phyloP scores from a whole-genome alignment of 2,113 vertebrate genomes.

The Chelonoidis abingdonii region DNA sequence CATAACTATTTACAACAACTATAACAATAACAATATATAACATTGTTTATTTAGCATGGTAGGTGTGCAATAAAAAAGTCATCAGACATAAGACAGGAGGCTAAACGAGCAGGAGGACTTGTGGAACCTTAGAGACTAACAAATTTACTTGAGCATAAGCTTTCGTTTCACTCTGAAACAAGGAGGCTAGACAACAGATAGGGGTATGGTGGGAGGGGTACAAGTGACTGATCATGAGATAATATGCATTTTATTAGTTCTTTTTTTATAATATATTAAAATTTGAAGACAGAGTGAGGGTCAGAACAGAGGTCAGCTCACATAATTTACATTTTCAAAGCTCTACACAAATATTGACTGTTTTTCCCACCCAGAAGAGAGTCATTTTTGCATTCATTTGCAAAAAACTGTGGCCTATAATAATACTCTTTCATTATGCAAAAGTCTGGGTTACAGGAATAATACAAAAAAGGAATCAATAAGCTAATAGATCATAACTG shows the following conservation, averaged over 20 bases:
- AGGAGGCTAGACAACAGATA: slow-evolving; percentile 60
- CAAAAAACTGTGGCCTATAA: not conserved
- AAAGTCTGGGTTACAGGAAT: not conserved
- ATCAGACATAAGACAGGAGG: slow-evolving; percentile 24
- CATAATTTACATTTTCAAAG: not conserved
- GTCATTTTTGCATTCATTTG: slow-evolving; percentile 2
- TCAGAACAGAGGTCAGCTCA: not conserved
- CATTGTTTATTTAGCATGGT: not conserved
- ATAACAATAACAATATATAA: not conserved
- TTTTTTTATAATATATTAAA: not conserved
- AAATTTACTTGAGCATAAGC: too few relatives aligned
- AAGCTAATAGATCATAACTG: slow-evolving; percentile 55
- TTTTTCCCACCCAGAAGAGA: not conserved
- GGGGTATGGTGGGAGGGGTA: not conserved
- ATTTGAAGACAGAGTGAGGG: not conserved
- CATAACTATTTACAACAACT: not conserved
- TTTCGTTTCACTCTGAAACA: not conserved
- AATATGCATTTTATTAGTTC: not conserved
- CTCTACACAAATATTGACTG: not conserved
- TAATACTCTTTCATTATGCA: not conserved
- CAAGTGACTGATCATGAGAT: not conserved
- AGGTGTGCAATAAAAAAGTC: slow-evolving; percentile 16
- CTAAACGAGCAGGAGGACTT: not conserved
- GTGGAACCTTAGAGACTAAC: too few relatives aligned
- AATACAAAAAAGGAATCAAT: slow-evolving; percentile 48